Evolutionary conservation across 2,113 vertebrate genomes (phyloP).

Genomic region (Benitochromis conjunctus): DNA sequence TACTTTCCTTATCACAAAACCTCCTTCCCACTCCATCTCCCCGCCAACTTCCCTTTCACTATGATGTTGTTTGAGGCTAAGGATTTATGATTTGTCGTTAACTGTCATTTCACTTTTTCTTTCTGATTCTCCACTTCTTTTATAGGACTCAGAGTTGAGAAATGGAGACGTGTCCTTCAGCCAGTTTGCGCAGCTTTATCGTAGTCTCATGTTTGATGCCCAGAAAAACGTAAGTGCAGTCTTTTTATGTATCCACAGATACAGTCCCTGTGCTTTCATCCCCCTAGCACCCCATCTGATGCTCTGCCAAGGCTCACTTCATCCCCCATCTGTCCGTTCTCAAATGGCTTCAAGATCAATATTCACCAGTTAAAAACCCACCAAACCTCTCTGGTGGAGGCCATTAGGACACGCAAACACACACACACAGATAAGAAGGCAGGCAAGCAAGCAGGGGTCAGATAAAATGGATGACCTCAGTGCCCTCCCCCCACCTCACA

Average conservation of each 20-base stretch:
- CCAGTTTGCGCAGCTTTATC: slow-evolving; percentile 93
- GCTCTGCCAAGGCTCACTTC: slow-evolving; percentile 17
- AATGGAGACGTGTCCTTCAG: slow-evolving; percentile 91
- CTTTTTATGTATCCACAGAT: slow-evolving; percentile 5
- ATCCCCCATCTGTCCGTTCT: slow-evolving; percentile 54
- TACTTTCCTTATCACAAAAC: neutral
- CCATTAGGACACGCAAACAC: slow-evolving; percentile 59
- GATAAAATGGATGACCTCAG: slow-evolving; percentile 63
- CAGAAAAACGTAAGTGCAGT: slow-evolving; percentile 85
- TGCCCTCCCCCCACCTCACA: slow-evolving; percentile 10
- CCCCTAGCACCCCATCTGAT: slow-evolving; percentile 15
- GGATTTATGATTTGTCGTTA: neutral
- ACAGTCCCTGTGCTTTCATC: slow-evolving; percentile 16
- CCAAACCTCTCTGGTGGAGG: slow-evolving; percentile 59
- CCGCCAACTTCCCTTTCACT: neutral
- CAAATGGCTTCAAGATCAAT: slow-evolving; percentile 76
- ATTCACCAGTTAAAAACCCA: slow-evolving; percentile 60
- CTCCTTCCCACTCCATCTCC: neutral
- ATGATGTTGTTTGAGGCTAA: neutral
- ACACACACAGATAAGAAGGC: slow-evolving; percentile 21
- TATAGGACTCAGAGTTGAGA: slow-evolving; percentile 91
- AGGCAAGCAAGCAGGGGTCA: slow-evolving; percentile 37
- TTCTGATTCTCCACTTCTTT: neutral
- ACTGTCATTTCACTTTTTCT: neutral
- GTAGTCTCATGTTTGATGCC: slow-evolving; percentile 93